phyloP scores from a whole-genome alignment of 2,888 invertebrate species.

The Troilus luridus region DNA sequence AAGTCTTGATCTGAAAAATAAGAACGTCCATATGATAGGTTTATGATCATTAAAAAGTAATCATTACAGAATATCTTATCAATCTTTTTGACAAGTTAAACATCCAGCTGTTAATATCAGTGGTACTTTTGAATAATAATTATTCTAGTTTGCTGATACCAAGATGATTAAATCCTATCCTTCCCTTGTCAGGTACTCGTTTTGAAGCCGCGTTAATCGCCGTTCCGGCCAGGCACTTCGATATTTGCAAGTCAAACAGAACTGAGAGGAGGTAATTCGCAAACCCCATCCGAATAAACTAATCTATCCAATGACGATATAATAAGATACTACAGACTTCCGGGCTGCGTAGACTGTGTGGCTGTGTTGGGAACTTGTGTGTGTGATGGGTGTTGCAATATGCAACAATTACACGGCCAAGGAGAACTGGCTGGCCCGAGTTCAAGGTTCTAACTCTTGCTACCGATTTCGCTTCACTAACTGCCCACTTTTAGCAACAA shows the following conservation, averaged over 20 bases:
- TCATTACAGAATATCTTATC: neutral
- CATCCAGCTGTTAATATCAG: neutral
- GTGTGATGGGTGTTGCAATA: slow-evolving; percentile 30
- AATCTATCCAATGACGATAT: neutral
- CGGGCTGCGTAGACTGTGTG: slow-evolving; percentile 23
- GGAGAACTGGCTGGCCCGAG: slow-evolving; percentile 47
- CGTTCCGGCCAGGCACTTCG: neutral
- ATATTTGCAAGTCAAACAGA: slow-evolving; percentile 29
- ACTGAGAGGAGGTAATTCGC: neutral
- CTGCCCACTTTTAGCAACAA: slow-evolving; percentile 22
- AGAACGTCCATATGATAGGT: neutral
- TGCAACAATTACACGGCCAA: slow-evolving; percentile 55
- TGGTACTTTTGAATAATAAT: neutral
- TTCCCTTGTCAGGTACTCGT: neutral
- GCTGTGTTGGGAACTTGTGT: slow-evolving; percentile 8
- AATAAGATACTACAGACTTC: slow-evolving; percentile 3
- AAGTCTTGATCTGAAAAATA: neutral
- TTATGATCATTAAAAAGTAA: neutral
- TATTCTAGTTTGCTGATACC: neutral
- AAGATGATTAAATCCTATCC: neutral
- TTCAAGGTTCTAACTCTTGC: slow-evolving; percentile 50
- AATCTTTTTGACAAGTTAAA: neutral
- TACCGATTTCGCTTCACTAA: slow-evolving; percentile 44
- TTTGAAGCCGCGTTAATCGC: neutral
- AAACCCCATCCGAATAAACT: neutral